phyloP scores from a whole-genome alignment of 1,140 invertebrate genomes.

The Drosophila littoralis region DNA sequence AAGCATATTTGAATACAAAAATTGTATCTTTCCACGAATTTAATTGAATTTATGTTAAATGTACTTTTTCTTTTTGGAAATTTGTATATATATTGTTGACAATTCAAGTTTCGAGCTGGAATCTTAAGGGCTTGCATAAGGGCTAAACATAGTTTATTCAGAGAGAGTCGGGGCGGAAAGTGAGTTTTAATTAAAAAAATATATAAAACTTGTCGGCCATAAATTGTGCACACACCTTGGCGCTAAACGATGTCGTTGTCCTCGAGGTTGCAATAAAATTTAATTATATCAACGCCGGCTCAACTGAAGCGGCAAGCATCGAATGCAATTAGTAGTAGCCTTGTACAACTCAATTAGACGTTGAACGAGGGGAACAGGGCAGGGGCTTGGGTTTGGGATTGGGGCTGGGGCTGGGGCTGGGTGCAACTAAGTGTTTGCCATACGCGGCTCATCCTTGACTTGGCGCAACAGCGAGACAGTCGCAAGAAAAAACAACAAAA shows the following conservation, averaged over 20 bases:
- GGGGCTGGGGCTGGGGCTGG: background rate
- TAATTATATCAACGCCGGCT: constrained; percentile 73
- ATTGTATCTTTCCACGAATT: too few species aligned
- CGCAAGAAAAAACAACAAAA: background rate
- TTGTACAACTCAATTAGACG: constrained; percentile 83
- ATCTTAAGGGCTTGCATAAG: too few species aligned
- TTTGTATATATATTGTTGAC: too few species aligned
- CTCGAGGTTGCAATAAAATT: constrained; percentile 61
- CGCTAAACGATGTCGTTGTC: constrained; percentile 34
- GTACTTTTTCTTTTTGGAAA: too few species aligned
- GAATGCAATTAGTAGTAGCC: constrained; percentile 83
- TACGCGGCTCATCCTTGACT: constrained; percentile 51
- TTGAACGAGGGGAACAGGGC: background rate
- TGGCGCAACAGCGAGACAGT: constrained; percentile 6
- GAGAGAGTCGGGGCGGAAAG: too few species aligned
- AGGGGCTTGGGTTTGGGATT: background rate
- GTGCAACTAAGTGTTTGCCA: constrained; percentile 56
- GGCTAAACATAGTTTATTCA: too few species aligned
- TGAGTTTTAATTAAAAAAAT: constrained; percentile 47
- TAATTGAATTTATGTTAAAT: too few species aligned
- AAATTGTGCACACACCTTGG: constrained; percentile 45
- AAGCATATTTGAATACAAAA: too few species aligned
- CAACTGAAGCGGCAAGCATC: constrained; percentile 78
- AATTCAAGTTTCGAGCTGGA: too few species aligned
- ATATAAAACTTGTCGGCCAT: constrained; percentile 14